phyloP scores from a whole-genome alignment of 2,888 invertebrate genomes.

The Drosophila pseudotalamancana region DNA sequence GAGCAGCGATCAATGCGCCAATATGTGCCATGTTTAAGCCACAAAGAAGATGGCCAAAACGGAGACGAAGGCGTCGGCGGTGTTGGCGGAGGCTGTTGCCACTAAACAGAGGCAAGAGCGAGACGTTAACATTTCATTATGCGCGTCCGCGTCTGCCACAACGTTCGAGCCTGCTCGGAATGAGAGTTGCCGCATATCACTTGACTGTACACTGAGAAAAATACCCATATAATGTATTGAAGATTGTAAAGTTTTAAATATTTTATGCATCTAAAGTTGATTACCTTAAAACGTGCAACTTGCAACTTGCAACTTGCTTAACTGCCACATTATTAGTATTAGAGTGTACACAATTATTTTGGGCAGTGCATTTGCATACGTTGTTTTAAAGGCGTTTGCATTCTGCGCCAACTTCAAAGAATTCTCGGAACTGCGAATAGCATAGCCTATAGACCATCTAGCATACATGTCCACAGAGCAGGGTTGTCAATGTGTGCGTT shows the following conservation, averaged over 20 bases:
- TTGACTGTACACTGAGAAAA: constrained; percentile 43
- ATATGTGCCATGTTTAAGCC: constrained; percentile 29
- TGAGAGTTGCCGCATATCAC: constrained; percentile 34
- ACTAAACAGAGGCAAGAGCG: constrained; percentile 16
- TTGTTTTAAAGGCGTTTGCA: constrained; percentile 40
- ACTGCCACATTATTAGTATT: constrained; percentile 4
- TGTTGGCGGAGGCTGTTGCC: constrained; percentile 6
- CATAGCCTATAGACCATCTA: constrained; percentile 7
- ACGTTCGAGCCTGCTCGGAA: constrained; percentile 12
- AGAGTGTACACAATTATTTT: constrained; percentile 19
- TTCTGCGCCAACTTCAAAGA: constrained; percentile 73
- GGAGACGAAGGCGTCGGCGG: neutral
- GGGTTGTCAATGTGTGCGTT: constrained; percentile 51
- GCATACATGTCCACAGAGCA: neutral
- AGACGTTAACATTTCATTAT: constrained; percentile 61
- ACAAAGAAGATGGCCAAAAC: constrained; percentile 15
- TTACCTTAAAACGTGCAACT: too few relatives aligned
- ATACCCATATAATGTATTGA: too few relatives aligned
- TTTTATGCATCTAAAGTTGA: too few relatives aligned
- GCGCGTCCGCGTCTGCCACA: constrained; percentile 35
- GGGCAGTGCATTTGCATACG: constrained; percentile 18
- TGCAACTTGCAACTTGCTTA: too few relatives aligned
- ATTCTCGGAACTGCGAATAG: constrained; percentile 54
- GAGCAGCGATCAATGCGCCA: constrained; percentile 44
- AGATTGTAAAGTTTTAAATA: too few relatives aligned